Evolutionary conservation across 2,113 vertebrate genomes (phyloP), one percentile per base, ranked within the genome.

Genomic region (Aphyosemion australe): DNA sequence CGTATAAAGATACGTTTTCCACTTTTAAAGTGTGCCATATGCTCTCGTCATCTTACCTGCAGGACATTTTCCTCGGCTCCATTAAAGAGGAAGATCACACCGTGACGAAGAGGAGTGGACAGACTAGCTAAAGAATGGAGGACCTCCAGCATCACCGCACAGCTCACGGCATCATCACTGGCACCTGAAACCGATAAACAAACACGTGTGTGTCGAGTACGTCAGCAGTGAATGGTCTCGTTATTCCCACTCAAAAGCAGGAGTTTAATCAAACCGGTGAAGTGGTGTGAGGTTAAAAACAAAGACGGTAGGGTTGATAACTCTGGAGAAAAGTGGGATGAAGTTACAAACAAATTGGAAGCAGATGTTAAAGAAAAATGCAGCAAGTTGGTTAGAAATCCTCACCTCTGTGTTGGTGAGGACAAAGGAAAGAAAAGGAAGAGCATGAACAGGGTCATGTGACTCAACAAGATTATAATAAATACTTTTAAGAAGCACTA

Each of bases 81-180:
- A 34, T 99, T 99, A 82, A 99, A 99, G 74, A 99, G 94, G 84
- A 99, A 99, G 81, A 99, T 87, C 8, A 99, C 89, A 11, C 95
- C 96, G 37, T 99, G 95, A 20, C 83, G 92, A 53, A 99, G 91
- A 55, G 94, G 88, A 10, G 92, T 91, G 11, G 95, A 88, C 51
- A 94, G 94, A 53, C 93, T 92, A 46, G 95, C 94, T 72, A 99
- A 83, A 1, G 92, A 93, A 6, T 91, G 93, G 59, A 99, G 93
- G 81, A 98, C 95, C 89, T 99, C 97, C 80, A 98, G 90, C 97
- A 99, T 96, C 76, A 99, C 96, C 2, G 97, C 95, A 53, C 97
- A 99, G 87, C 97, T 98, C 63, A 99, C 95, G 8, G 97, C 96
- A 65, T 99, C 97, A 64, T 99, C 97, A 57, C 97, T 99, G 87